These are phyloP conservation scores for Psammodynastes pulverulentus DNA, from an alignment of 2,113 vertebrate genomes.

Conservation along the genomic window DNA sequence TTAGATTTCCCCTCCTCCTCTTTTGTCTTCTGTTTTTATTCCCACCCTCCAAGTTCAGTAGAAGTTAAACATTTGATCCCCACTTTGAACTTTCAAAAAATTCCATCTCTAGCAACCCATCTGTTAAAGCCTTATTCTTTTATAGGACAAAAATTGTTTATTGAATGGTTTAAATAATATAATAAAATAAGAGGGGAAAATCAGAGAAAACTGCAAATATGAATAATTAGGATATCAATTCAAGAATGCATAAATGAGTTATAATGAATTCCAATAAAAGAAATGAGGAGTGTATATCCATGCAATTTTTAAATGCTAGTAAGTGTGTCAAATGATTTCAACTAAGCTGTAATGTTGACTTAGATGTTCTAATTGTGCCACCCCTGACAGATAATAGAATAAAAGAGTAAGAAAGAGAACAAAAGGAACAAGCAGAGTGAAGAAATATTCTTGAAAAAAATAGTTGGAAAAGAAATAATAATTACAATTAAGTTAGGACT, in stretches of 20 bases:
- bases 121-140: constrained; percentile 8
- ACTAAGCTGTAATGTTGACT: constrained; percentile 57
- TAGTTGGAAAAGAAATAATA: constrained; percentile 19
- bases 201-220: constrained; percentile 45
- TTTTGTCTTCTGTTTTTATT: constrained; percentile 32
- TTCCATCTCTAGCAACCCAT: not conserved
- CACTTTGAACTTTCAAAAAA: constrained; percentile 6
- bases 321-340: constrained; percentile 53
- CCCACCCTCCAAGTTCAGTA: constrained; percentile 21
- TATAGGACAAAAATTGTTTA: constrained; percentile 36
- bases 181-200: constrained; percentile 27
- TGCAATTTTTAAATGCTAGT: constrained; percentile 47
- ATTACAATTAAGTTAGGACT: constrained; percentile 8
- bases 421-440: constrained; percentile 39
- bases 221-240: constrained; percentile 53
- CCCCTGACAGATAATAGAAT: constrained; percentile 42
- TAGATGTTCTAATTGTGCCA: constrained; percentile 56
- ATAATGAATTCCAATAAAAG: constrained; percentile 47
- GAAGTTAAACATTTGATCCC: constrained; percentile 19
- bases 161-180: constrained; percentile 27
- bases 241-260: constrained; percentile 52
- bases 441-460: constrained; percentile 31
- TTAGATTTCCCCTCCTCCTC: not conserved
- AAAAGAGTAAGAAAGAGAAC: constrained; percentile 52
- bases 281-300: constrained; percentile 28